Evolutionary conservation across 2,113 vertebrate species (phyloP).

Genomic region (Myotis yumanensis): DNA sequence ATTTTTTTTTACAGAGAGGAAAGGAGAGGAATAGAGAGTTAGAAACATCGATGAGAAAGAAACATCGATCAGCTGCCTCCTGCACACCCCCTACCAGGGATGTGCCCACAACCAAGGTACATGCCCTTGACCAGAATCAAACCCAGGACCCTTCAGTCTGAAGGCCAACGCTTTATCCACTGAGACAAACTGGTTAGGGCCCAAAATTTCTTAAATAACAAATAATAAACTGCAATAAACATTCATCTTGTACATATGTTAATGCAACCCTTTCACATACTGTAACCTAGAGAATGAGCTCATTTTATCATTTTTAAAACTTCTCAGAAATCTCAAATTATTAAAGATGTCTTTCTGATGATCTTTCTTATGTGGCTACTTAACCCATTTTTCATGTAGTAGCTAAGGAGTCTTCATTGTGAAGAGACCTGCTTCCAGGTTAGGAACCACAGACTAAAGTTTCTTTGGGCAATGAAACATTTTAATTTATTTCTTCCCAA

Average conservation of each 20-base stretch:
- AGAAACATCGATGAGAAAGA: no score
- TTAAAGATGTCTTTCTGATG: neutral
- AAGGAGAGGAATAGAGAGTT: no score
- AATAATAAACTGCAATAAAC: neutral
- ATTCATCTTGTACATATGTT: neutral
- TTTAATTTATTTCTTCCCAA: neutral
- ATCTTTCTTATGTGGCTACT: neutral
- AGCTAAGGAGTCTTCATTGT: neutral
- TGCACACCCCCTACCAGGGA: no score
- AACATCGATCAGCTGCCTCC: no score
- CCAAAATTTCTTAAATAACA: neutral
- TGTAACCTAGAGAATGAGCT: neutral
- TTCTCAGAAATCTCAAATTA: neutral
- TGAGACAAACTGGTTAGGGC: no score
- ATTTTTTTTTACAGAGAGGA: no score
- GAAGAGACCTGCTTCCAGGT: neutral
- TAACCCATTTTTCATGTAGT: neutral
- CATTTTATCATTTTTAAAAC: neutral
- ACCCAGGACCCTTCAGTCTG: no score
- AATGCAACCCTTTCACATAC: neutral
- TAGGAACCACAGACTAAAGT: neutral
- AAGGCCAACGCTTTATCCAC: no score
- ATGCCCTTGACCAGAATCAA: no score
- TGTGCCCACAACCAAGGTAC: no score
- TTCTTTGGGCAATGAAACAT: neutral